Conservation (phyloP, 2,888 invertebrate genomes). For the Troides aeacus region DNA sequence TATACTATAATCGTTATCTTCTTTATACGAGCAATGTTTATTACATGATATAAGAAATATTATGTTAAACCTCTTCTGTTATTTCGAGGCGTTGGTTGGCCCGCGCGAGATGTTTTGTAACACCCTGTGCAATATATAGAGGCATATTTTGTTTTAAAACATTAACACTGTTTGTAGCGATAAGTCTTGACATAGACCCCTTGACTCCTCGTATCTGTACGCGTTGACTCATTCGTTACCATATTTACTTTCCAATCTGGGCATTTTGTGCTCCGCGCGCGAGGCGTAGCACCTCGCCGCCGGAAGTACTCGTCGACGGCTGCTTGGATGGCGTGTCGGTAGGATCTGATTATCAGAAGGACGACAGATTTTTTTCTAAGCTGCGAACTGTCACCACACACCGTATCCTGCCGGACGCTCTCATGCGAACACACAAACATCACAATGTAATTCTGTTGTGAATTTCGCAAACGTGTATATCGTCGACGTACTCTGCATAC, state of each 20-base stretch:
- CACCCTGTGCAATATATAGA: constrained; percentile 39
- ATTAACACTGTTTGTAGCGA: constrained; percentile 46
- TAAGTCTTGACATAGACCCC: constrained; percentile 46
- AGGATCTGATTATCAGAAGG: constrained; percentile 2
- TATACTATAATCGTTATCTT: background rate
- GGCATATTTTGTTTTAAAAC: constrained; percentile 48
- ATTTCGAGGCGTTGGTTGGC: background rate
- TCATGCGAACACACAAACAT: background rate
- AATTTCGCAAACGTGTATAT: constrained; percentile 19
- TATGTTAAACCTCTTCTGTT: background rate
- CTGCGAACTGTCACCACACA: background rate
- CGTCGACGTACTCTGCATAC: too few species aligned
- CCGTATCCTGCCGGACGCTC: background rate
- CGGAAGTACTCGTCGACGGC: constrained; percentile 29
- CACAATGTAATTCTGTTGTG: constrained; percentile 11
- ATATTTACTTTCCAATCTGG: constrained; percentile 55
- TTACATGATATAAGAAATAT: background rate
- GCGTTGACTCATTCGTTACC: constrained; percentile 56
- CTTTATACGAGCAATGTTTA: background rate
- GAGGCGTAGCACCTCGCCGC: constrained; percentile 43
- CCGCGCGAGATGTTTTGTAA: constrained; percentile 27
- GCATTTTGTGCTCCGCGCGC: constrained; percentile 58
- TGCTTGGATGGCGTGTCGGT: constrained; percentile 10
- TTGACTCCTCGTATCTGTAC: constrained; percentile 43
- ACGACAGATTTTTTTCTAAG: background rate